Evolutionary conservation across 2,113 vertebrate species (phyloP).

Genomic region (Phaethornis superciliosus): DNA sequence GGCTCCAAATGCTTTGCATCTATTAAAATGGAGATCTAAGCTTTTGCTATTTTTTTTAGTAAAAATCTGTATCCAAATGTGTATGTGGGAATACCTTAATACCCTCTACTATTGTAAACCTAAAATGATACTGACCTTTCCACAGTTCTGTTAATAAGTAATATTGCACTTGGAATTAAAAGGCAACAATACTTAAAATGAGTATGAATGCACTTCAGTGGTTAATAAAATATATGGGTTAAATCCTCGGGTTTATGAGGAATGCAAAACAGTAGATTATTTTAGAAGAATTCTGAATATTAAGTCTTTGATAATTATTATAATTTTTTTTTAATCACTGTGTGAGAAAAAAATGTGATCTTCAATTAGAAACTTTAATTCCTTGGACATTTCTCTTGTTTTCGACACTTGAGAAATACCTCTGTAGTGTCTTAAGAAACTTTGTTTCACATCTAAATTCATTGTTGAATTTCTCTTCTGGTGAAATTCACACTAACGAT

Average conservation of each 20-base stretch:
- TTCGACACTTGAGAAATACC: background rate
- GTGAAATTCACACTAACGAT: background rate
- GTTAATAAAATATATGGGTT: background rate
- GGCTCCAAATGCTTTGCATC: background rate
- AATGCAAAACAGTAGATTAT: background rate
- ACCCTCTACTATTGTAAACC: background rate
- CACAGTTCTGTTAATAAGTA: background rate
- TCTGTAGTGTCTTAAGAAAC: background rate
- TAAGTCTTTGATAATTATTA: background rate
- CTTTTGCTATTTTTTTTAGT: background rate
- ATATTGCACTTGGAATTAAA: background rate
- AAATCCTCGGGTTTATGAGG: background rate
- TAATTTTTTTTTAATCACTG: too few species aligned
- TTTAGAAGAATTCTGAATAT: background rate
- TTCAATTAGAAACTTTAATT: background rate
- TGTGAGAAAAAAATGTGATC: background rate
- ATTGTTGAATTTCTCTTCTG: background rate
- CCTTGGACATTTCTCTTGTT: background rate
- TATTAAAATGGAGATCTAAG: background rate
- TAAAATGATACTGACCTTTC: background rate
- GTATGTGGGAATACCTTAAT: background rate
- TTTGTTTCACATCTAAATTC: background rate
- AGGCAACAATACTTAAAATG: background rate
- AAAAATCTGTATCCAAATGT: background rate
- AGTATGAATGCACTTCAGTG: background rate